Percentiles rank a stretch among this genome's conserved stretches.
Conservation (phyloP, 1,140 invertebrate species). For the Lasioglossum albipes region DNA sequence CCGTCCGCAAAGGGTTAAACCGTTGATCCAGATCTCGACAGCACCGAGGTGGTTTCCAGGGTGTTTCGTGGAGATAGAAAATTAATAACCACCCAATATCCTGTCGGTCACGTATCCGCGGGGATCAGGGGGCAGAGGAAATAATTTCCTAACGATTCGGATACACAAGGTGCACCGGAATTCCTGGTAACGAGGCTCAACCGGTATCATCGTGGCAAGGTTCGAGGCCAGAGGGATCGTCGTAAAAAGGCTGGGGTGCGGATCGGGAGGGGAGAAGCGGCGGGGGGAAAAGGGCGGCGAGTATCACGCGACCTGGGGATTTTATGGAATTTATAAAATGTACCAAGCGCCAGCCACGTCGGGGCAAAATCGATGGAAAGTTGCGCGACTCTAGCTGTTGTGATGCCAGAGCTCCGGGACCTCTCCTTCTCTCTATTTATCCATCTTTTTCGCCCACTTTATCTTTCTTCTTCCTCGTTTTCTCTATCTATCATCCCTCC, state of each 20-base stretch:
- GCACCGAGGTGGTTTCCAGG: too few relatives aligned
- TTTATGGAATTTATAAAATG: constrained; percentile 48
- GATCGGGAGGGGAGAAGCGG: background rate
- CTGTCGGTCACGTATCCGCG: too few relatives aligned
- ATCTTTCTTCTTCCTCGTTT: too few relatives aligned
- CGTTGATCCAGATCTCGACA: too few relatives aligned
- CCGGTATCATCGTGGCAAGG: background rate
- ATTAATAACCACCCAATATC: too few relatives aligned
- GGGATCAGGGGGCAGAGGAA: too few relatives aligned
- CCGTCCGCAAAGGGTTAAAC: too few relatives aligned
- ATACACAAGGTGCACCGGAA: background rate
- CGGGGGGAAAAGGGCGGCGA: background rate
- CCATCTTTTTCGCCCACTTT: background rate
- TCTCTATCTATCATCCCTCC: too few relatives aligned
- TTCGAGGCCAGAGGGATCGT: background rate
- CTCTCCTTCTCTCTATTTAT: too few relatives aligned
- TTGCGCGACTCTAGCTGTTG: constrained; percentile 42
- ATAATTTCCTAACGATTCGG: background rate
- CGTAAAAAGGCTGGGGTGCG: background rate
- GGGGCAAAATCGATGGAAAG: constrained; percentile 54
- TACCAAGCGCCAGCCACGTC: background rate
- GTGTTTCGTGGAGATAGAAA: too few relatives aligned
- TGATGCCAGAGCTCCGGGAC: constrained; percentile 24
- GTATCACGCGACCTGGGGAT: constrained; percentile 31
- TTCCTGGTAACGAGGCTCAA: constrained; percentile 11